These are phyloP conservation scores for Montipora efflorescens DNA, from an alignment of 64 coral and sea anemone species.

Conservation along the genomic window DNA sequence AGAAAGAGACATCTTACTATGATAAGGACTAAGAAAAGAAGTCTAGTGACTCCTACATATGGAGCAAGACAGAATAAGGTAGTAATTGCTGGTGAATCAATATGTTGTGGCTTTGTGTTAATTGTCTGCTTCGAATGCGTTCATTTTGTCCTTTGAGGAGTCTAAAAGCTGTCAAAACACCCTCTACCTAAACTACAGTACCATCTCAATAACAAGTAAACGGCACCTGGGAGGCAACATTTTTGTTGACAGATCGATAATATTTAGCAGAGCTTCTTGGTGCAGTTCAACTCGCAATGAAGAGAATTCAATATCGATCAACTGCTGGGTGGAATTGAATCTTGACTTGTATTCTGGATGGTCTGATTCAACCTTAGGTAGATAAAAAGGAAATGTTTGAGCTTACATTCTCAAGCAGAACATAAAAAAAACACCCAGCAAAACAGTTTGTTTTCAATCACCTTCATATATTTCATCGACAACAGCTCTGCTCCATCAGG, in stretches of 20 bases:
- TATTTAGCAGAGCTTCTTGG: constrained; percentile 88
- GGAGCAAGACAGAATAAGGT: not conserved
- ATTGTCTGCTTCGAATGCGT: no score
- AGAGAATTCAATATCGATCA: constrained; percentile 77
- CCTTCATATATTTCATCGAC: constrained; percentile 80
- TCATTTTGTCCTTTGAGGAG: no score
- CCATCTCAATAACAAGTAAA: no score
- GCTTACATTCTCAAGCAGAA: not conserved
- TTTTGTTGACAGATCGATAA: constrained; percentile 88
- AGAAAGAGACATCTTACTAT: no score
- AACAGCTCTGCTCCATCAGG: constrained; percentile 85
- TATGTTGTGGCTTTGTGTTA: no score
- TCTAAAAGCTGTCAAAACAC: no score
- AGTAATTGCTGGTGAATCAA: no score
- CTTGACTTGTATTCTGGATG: constrained; percentile 76
- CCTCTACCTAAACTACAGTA: no score
- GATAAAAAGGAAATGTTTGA: not conserved
- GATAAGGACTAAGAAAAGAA: no score
- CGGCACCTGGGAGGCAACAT: constrained; percentile 81
- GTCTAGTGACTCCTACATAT: not conserved
- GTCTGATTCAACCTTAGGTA: constrained; percentile 71
- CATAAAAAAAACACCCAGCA: no score
- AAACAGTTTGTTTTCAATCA: not conserved
- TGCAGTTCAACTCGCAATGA: constrained; percentile 84
- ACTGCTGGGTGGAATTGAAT: constrained; percentile 81